These are phyloP conservation scores for Bubo blakistoni DNA, from an alignment of 2,113 vertebrate genomes.

Conservation along the genomic window DNA sequence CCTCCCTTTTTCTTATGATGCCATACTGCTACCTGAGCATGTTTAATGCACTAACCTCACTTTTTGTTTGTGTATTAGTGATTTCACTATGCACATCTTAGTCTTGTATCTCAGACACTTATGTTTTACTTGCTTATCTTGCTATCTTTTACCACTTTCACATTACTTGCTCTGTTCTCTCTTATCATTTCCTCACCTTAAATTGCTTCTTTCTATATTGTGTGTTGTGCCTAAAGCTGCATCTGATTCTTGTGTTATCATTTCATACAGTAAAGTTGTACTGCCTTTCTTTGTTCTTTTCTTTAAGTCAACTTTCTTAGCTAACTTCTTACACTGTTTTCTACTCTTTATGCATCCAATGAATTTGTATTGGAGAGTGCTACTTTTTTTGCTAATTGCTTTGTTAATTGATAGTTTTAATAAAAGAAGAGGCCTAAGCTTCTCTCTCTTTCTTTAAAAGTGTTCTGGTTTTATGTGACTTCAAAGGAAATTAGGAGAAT, in stretches of 20 bases:
- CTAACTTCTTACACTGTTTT: neutral
- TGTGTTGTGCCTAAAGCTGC: neutral
- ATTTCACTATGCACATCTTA: neutral
- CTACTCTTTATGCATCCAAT: neutral
- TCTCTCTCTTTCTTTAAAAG: neutral
- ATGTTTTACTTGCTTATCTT: neutral
- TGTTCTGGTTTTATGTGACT: neutral
- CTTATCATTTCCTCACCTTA: neutral
- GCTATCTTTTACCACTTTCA: neutral
- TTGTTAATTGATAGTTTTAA: neutral
- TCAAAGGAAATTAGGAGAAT: neutral
- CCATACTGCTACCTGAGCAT: neutral
- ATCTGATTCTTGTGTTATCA: neutral
- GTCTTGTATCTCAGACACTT: neutral
- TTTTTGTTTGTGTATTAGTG: neutral
- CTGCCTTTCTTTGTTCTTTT: neutral
- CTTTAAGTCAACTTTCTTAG: neutral
- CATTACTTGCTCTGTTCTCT: neutral
- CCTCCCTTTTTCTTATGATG: neutral
- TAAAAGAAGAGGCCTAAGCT: neutral
- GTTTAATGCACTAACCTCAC: neutral
- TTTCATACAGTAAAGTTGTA: neutral
- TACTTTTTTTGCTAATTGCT: neutral
- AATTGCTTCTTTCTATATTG: neutral
- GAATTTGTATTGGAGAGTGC: neutral